Percentiles rank a stretch among this genome's conserved stretches.
These are phyloP conservation scores for Ailuropoda melanoleuca DNA, from an alignment of 2,113 vertebrate genomes.

Conservation along the genomic window DNA sequence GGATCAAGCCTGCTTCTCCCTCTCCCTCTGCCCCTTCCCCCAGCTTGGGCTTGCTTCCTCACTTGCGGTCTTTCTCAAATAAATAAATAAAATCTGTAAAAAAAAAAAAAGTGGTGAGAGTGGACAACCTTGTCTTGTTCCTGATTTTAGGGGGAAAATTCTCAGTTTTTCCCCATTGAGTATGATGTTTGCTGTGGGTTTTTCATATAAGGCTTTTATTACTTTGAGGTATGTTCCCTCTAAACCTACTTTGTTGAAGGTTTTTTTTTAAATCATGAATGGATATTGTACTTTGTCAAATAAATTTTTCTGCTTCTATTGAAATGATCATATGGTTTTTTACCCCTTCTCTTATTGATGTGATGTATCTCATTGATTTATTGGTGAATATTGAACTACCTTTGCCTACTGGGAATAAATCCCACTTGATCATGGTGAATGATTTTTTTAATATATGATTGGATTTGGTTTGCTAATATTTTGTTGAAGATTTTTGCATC, in stretches of 20 bases:
- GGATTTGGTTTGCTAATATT: background rate
- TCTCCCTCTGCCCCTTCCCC: background rate
- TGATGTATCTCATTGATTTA: background rate
- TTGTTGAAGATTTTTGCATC: background rate
- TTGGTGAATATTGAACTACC: background rate
- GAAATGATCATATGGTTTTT: background rate
- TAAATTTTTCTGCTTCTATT: background rate
- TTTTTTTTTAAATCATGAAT: background rate
- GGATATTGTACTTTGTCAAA: background rate
- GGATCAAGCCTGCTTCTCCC: background rate
- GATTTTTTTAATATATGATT: background rate
- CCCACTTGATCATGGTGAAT: background rate
- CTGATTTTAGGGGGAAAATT: background rate
- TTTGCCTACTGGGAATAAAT: background rate
- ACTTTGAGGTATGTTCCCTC: background rate
- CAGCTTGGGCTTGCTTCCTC: fast-evolving
- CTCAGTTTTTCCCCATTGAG: background rate
- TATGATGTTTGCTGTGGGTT: background rate
- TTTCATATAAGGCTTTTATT: background rate
- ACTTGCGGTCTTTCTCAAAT: background rate
- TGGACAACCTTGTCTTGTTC: background rate
- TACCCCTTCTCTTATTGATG: background rate
- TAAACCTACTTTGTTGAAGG: background rate
- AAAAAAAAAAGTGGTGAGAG: too few relatives aligned
- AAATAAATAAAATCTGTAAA: background rate